A percentile compares a stretch with the other conserved stretches of the same genome.
Conservation (phyloP, 2,113 vertebrate genomes). For the Pimephales promelas region DNA sequence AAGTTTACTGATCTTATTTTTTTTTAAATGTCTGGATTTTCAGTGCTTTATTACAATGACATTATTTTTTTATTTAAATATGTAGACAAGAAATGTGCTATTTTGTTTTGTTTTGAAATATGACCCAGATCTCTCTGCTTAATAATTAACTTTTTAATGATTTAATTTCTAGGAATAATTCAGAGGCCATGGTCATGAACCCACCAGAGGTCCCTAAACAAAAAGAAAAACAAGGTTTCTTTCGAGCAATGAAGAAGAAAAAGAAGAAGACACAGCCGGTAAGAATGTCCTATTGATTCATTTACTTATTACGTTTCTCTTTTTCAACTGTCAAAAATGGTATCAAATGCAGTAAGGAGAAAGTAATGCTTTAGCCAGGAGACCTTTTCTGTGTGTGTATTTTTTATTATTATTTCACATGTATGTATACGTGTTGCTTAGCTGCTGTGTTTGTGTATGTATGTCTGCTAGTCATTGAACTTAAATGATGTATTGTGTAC, state of each 20-base stretch:
- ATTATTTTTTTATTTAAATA: background rate
- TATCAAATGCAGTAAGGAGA: background rate
- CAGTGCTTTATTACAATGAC: background rate
- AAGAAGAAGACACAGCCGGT: constrained; percentile 98
- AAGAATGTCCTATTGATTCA: constrained; percentile 62
- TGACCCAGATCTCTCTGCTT: background rate
- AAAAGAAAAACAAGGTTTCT: constrained; percentile 98
- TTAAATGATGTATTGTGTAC: constrained; percentile 5
- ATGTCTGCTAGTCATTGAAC: constrained; percentile 45
- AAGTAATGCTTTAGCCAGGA: constrained; percentile 18
- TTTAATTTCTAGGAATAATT: constrained; percentile 81
- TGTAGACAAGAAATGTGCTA: background rate
- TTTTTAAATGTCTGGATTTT: background rate
- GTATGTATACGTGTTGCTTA: constrained; percentile 35
- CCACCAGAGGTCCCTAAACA: constrained; percentile 93
- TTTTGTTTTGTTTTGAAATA: background rate
- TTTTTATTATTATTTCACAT: constrained; percentile 9
- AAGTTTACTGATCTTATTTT: no score
- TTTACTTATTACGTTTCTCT: background rate
- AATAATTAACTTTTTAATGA: background rate
- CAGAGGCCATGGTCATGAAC: constrained; percentile 89
- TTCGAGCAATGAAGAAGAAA: constrained; percentile 99
- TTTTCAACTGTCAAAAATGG: background rate
- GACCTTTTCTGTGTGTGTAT: constrained; percentile 6
- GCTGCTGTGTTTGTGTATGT: constrained; percentile 32